Evolutionary conservation across 2,113 vertebrate species (phyloP).

Genomic region (Phoenicopterus ruber): DNA sequence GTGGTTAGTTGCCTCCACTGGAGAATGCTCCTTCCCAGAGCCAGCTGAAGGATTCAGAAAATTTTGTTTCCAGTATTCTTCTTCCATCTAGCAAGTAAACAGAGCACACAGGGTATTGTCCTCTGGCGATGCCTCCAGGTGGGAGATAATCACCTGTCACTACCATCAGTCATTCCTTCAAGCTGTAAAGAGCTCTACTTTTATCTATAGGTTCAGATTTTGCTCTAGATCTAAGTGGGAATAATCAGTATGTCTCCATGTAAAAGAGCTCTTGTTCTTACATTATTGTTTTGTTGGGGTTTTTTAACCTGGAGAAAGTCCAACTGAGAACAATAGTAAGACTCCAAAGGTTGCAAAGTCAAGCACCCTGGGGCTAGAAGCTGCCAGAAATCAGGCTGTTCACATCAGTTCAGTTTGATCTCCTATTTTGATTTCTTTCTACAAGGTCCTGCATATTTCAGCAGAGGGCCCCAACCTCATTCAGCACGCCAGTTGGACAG

Average conservation of each 20-base stretch:
- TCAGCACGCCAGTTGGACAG: accelerated
- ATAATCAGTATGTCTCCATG: not conserved
- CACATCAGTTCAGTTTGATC: not conserved
- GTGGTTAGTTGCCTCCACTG: not conserved
- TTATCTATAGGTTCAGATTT: not conserved
- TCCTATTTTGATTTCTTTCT: slow-evolving; percentile 19
- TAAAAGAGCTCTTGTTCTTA: not conserved
- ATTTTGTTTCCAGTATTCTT: not conserved
- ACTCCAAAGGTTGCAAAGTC: not conserved
- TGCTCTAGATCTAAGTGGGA: not conserved
- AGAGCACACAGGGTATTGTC: not conserved
- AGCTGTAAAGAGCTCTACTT: not conserved
- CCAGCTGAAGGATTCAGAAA: not conserved
- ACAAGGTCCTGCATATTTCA: not conserved
- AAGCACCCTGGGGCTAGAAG: not conserved
- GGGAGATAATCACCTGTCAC: not conserved
- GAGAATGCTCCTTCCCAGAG: not conserved
- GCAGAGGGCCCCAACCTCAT: not conserved
- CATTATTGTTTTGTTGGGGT: not conserved
- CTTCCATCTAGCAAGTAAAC: not conserved
- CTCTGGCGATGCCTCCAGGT: not conserved
- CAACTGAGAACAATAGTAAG: not conserved
- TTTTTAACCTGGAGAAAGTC: not conserved
- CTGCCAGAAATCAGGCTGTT: not conserved
- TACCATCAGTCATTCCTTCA: not conserved